Percentiles rank a stretch among this genome's conserved stretches.
Conservation (phyloP, 2,113 vertebrate species). For the Scalopus aquaticus region DNA sequence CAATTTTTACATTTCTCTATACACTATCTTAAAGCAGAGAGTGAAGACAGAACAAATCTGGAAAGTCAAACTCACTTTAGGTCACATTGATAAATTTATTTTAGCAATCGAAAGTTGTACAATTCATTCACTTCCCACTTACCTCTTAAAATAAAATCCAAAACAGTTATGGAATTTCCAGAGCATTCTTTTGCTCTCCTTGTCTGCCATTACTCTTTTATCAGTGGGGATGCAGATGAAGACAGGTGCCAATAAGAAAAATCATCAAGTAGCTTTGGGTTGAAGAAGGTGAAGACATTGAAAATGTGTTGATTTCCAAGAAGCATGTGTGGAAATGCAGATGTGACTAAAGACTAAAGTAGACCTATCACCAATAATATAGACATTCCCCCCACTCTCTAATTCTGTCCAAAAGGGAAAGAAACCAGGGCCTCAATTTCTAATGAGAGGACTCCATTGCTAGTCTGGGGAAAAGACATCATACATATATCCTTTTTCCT, state of each 20-base stretch:
- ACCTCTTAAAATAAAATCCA: background rate
- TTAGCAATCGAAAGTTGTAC: background rate
- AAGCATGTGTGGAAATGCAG: background rate
- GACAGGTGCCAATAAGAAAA: background rate
- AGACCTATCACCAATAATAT: background rate
- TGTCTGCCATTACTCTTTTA: background rate
- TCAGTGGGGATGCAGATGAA: background rate
- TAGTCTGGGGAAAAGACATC: background rate
- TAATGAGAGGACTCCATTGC: background rate
- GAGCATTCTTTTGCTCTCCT: background rate
- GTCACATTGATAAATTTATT: background rate
- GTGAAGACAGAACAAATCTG: background rate
- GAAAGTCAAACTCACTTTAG: constrained; percentile 23
- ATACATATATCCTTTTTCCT: too few species aligned
- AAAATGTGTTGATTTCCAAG: background rate
- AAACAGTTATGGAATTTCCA: background rate
- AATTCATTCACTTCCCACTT: background rate
- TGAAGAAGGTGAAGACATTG: background rate
- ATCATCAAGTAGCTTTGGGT: background rate
- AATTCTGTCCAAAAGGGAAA: background rate
- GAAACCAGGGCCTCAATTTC: background rate
- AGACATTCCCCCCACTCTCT: background rate
- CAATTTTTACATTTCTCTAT: background rate
- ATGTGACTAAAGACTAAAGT: background rate
- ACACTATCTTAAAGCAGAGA: background rate